These are phyloP conservation scores for Nebria ingens DNA, from an alignment of 1,140 invertebrate species.

Conservation along the genomic window DNA sequence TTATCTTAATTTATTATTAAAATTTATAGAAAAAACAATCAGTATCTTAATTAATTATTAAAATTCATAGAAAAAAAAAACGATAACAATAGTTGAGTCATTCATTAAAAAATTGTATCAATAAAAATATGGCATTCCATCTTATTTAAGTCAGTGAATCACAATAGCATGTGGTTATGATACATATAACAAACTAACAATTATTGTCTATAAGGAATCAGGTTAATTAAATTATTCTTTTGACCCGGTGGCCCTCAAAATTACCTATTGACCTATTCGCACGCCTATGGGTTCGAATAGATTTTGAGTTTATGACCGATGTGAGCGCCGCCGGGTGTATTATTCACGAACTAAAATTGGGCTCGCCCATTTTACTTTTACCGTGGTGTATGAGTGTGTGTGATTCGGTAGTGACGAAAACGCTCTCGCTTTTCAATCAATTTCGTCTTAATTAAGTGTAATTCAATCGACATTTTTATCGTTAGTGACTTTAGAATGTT, in stretches of 20 bases:
- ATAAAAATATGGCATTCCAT: not conserved
- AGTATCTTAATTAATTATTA: no score
- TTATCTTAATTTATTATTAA: no score
- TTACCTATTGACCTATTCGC: slow-evolving; percentile 8
- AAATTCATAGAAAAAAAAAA: no score
- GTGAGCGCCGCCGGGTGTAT: not conserved
- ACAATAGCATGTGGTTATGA: no score
- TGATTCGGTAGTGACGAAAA: no score
- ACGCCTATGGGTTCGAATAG: not conserved
- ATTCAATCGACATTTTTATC: not conserved
- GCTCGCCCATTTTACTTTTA: slow-evolving; percentile 9
- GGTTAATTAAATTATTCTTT: not conserved
- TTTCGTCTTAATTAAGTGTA: not conserved
- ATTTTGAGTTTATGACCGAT: not conserved
- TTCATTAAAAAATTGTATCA: no score
- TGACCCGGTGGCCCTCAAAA: not conserved
- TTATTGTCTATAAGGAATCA: no score
- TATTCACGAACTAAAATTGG: not conserved
- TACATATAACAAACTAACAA: no score
- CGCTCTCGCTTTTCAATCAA: slow-evolving; percentile 5
- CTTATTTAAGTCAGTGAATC: no score
- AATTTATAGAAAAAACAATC: no score
- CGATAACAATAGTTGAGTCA: no score
- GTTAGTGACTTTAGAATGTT: not conserved
- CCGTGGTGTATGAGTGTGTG: not conserved